Conservation (phyloP, 2,113 vertebrate species). For the Cricetomys ansorgei region DNA sequence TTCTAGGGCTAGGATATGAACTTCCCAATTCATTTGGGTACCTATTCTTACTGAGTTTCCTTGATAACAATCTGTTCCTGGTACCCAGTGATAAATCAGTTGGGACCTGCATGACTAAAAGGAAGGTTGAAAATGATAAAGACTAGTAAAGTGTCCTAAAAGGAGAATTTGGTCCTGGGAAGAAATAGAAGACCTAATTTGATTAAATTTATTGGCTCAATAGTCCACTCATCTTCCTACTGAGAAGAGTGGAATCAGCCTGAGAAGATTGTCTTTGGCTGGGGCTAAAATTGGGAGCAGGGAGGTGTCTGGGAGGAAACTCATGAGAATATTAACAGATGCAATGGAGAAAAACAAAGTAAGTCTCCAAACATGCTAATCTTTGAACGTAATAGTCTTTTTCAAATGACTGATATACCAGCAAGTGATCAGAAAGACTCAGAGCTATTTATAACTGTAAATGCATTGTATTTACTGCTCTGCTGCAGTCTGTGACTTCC, state of each 20-base stretch:
- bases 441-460: slow-evolving; percentile 65
- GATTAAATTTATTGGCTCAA: neutral
- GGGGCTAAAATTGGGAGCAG: neutral
- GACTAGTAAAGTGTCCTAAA: slow-evolving; percentile 30
- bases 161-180: slow-evolving; percentile 34
- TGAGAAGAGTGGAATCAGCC: neutral
- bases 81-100: slow-evolving; percentile 63
- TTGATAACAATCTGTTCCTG: slow-evolving; percentile 65
- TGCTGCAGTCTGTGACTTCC: slow-evolving; percentile 72
- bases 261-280: neutral
- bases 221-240: neutral
- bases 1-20: slow-evolving; percentile 73
- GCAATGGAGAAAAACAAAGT: neutral
- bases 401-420: slow-evolving; percentile 48
- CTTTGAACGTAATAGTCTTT: slow-evolving; percentile 56
- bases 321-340: slow-evolving; percentile 39
- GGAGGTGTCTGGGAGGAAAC: slow-evolving; percentile 43
- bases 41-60: slow-evolving; percentile 72
- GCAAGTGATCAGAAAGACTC: slow-evolving; percentile 53
- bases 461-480: slow-evolving; percentile 65
- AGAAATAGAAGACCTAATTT: neutral
- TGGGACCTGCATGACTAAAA: neutral
- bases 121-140: slow-evolving; percentile 8
- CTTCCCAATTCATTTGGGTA: slow-evolving; percentile 66
- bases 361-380: slow-evolving; percentile 36